Percentiles rank a stretch among this genome's conserved stretches.
Evolutionary conservation across 1,140 invertebrate genomes (phyloP).

Genomic region (Cyrtorhinus lividipennis): DNA sequence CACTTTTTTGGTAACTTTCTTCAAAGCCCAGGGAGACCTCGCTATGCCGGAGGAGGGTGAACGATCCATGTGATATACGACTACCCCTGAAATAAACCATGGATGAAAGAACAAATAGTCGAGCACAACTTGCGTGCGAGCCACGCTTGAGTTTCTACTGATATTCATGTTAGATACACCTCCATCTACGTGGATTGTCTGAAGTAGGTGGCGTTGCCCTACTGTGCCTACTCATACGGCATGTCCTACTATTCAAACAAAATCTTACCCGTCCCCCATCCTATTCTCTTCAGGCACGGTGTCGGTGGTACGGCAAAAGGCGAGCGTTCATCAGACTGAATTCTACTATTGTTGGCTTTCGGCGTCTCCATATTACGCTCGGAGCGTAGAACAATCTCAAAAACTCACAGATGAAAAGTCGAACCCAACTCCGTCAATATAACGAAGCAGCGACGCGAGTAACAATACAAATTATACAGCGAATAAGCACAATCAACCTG

Average conservation of each 20-base stretch:
- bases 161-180: slow-evolving; percentile 14
- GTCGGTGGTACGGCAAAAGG: slow-evolving; percentile 46
- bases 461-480: too few species aligned
- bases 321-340: too few species aligned
- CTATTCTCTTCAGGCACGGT: slow-evolving; percentile 49
- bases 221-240: slow-evolving; percentile 10
- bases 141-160: slow-evolving; percentile 13
- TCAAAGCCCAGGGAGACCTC: slow-evolving; percentile 68
- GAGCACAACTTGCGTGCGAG: slow-evolving; percentile 11
- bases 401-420: too few species aligned
- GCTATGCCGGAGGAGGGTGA: slow-evolving; percentile 43
- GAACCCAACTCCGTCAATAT: too few species aligned
- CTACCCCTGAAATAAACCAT: slow-evolving; percentile 44
- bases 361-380: too few species aligned
- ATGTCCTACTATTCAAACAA: slow-evolving; percentile 11
- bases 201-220: too few species aligned
- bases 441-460: too few species aligned
- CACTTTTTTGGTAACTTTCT: too few species aligned
- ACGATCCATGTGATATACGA: slow-evolving; percentile 56
- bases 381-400: too few species aligned
- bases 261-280: slow-evolving; percentile 54
- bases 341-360: too few species aligned
- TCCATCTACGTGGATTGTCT: too few species aligned
- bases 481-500: too few species aligned
- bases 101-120: slow-evolving; percentile 20